Evolutionary conservation across 2,113 vertebrate species (phyloP).

Genomic region (Dascyllus trimaculatus): DNA sequence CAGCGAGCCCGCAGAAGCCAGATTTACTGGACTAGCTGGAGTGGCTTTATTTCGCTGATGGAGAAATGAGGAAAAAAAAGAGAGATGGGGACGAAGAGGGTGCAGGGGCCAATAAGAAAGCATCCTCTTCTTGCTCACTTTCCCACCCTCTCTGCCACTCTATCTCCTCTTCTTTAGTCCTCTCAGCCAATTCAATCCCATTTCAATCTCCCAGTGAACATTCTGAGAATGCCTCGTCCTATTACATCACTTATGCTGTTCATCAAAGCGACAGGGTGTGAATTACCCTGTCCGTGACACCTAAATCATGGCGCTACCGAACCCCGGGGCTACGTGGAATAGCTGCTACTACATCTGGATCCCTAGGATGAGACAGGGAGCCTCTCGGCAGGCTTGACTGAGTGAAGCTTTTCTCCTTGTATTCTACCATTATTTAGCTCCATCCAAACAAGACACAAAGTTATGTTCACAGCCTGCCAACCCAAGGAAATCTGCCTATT

Average conservation of each 20-base stretch:
- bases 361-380: slow-evolving; percentile 46
- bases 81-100: slow-evolving; percentile 10
- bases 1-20: slow-evolving; percentile 53
- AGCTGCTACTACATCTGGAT: slow-evolving; percentile 73
- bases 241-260: slow-evolving; percentile 78
- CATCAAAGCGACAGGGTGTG: slow-evolving; percentile 79
- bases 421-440: slow-evolving; percentile 43
- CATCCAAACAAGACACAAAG: slow-evolving; percentile 41
- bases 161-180: slow-evolving; percentile 28
- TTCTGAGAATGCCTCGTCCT: slow-evolving; percentile 68
- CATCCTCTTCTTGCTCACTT: slow-evolving; percentile 27
- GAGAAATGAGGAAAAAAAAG: slow-evolving; percentile 37
- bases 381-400: slow-evolving; percentile 28
- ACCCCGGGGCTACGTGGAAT: slow-evolving; percentile 64
- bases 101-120: slow-evolving; percentile 28
- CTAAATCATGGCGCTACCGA: slow-evolving; percentile 71
- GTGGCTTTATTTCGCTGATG: slow-evolving; percentile 67
- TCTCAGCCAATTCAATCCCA: slow-evolving; percentile 76
- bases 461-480: slow-evolving; percentile 36
- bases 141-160: slow-evolving; percentile 32
- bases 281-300: slow-evolving; percentile 78
- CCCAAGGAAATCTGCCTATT: slow-evolving; percentile 32
- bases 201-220: slow-evolving; percentile 74
- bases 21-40: slow-evolving; percentile 73
- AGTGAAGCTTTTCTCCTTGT: slow-evolving; percentile 31